Evolutionary conservation across 2,113 vertebrate genomes (phyloP).

Genomic region (Anolis carolinensis): DNA sequence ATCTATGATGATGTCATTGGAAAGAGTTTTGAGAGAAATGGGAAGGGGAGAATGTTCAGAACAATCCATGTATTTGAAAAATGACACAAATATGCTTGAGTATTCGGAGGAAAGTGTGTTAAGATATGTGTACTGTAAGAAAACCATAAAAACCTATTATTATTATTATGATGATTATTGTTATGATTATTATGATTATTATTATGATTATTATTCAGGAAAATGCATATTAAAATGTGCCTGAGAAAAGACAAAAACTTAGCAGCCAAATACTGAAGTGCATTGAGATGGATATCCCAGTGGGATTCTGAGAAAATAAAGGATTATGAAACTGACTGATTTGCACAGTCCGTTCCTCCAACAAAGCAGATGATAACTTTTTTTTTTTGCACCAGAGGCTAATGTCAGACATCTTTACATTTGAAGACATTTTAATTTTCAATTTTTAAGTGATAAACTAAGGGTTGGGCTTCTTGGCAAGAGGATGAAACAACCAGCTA

Average conservation of each 20-base stretch:
- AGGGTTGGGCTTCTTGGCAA: not conserved
- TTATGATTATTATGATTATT: too few species aligned
- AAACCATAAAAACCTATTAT: too few species aligned
- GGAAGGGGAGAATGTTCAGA: not conserved
- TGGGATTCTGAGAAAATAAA: not conserved
- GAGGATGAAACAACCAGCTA: not conserved
- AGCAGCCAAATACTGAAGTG: not conserved
- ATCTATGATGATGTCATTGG: too few species aligned
- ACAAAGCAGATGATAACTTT: not conserved
- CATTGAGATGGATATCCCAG: not conserved
- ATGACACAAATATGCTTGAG: not conserved
- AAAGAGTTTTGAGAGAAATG: not conserved
- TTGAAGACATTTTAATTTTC: not conserved
- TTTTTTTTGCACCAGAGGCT: not conserved
- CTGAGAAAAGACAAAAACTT: not conserved
- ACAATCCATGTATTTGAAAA: not conserved
- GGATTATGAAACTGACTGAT: not conserved
- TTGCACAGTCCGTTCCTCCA: not conserved
- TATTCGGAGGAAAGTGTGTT: not conserved
- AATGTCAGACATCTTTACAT: not conserved
- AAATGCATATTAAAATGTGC: not conserved
- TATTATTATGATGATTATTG: too few species aligned
- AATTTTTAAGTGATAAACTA: not conserved
- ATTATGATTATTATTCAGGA: too few species aligned
- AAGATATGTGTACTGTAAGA: too few species aligned